Conservation (phyloP, 2,797 vertebrate species). For the Neosilurus mollespiculum region DNA sequence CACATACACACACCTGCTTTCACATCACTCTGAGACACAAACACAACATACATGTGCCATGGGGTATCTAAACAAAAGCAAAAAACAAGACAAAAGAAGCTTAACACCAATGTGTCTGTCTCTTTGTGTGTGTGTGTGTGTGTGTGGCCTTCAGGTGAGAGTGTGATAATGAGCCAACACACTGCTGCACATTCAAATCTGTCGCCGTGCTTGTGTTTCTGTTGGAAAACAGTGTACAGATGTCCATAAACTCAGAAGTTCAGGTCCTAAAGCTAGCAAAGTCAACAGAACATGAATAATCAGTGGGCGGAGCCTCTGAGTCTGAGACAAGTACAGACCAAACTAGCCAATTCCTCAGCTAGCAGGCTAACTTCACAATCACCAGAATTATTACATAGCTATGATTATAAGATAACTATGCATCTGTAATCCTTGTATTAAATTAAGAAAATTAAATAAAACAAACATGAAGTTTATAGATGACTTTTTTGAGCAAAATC, state of each 20-base stretch:
- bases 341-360: neutral
- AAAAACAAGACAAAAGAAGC: conserved; percentile 5
- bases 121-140: conserved; percentile 27
- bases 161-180: neutral
- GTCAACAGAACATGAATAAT: neutral
- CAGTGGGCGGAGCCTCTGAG: neutral
- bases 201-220: neutral
- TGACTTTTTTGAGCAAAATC: neutral
- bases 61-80: neutral
- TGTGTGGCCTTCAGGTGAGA: neutral
- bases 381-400: neutral
- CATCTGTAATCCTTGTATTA: neutral
- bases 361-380: neutral
- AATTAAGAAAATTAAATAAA: neutral
- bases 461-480: neutral
- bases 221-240: neutral
- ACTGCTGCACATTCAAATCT: neutral
- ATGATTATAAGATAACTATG: neutral
- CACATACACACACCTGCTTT: neutral
- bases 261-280: neutral
- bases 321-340: neutral
- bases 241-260: neutral
- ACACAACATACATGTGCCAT: conserved; percentile 23
- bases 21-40: conserved; percentile 18
- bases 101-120: neutral